Evolutionary conservation across 2,113 vertebrate genomes (phyloP).

Genomic region (Scomber colias): DNA sequence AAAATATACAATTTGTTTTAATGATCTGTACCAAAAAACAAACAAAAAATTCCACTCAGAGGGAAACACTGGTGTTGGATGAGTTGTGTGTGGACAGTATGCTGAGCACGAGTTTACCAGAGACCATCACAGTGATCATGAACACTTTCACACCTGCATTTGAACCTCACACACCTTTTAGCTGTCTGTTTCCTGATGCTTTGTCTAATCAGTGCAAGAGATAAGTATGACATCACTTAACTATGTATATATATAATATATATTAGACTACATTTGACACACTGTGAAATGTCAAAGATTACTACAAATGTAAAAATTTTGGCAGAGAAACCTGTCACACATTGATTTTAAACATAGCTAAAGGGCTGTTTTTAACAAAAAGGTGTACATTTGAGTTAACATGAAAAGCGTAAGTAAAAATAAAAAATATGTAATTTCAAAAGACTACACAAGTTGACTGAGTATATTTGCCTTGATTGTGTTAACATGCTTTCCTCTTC

Average conservation of each 20-base stretch:
- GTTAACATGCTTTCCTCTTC: conserved; percentile 74
- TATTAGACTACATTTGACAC: conserved; percentile 56
- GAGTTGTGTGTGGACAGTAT: conserved; percentile 63
- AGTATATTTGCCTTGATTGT: conserved; percentile 75
- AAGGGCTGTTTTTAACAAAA: conserved; percentile 47
- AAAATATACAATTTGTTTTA: conserved; percentile 90
- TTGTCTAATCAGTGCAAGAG: conserved; percentile 74
- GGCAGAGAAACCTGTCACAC: conserved; percentile 60
- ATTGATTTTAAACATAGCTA: conserved; percentile 63
- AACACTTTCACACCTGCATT: conserved; percentile 52
- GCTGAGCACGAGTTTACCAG: conserved; percentile 51
- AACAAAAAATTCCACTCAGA: conserved; percentile 72
- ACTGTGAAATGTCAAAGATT: conserved; percentile 67
- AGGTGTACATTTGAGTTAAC: conserved; percentile 49
- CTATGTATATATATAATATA: conserved; percentile 32
- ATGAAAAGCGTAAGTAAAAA: conserved; percentile 64
- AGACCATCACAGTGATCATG: conserved; percentile 75
- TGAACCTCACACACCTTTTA: conserved; percentile 36
- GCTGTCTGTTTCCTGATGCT: conserved; percentile 64
- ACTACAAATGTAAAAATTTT: conserved; percentile 72
- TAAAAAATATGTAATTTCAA: conserved; percentile 67
- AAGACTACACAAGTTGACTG: conserved; percentile 73
- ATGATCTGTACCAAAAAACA: conserved; percentile 84
- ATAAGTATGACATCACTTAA: conserved; percentile 61
- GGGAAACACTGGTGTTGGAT: conserved; percentile 75